These are phyloP conservation scores for Panthera uncia DNA, from an alignment of 2,113 vertebrate species.

Conservation along the genomic window DNA sequence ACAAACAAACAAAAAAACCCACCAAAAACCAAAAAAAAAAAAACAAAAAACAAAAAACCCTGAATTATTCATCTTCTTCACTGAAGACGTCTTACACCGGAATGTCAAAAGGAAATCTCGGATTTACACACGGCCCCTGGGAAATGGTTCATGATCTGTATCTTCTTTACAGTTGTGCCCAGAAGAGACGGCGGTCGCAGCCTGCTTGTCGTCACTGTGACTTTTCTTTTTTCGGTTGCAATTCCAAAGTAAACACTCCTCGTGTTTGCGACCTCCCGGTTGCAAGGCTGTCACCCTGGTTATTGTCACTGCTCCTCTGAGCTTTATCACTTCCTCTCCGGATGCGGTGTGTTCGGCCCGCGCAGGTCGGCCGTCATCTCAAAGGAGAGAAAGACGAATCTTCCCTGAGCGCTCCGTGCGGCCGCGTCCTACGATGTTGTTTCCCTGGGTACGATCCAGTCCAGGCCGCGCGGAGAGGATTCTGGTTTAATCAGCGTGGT, in stretches of 20 bases:
- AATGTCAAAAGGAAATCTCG: not conserved
- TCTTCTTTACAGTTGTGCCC: not conserved
- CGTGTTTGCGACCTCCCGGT: not conserved
- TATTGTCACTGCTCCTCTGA: not conserved
- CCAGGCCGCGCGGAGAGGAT: rapidly evolving
- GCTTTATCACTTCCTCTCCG: not conserved
- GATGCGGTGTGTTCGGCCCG: not conserved
- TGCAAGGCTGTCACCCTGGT: not conserved
- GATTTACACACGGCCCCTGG: not conserved
- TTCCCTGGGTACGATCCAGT: rapidly evolving
- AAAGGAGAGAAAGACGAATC: not conserved
- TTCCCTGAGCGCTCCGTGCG: rapidly evolving
- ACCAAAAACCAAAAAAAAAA: not conserved
- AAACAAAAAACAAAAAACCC: not conserved
- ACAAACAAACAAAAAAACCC: not conserved
- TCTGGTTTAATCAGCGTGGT: rapidly evolving
- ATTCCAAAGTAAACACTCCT: not conserved
- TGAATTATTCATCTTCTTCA: not conserved
- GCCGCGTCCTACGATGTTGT: rapidly evolving
- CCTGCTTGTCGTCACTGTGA: not conserved
- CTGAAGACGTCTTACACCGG: not conserved
- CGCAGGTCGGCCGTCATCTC: not conserved
- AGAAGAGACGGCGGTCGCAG: not conserved
- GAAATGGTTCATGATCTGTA: not conserved
- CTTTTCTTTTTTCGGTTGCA: not conserved